Base-by-base conservation (phyloP, 2,113 vertebrate genomes). In the Rhinolophus ferrumequinum region DNA sequence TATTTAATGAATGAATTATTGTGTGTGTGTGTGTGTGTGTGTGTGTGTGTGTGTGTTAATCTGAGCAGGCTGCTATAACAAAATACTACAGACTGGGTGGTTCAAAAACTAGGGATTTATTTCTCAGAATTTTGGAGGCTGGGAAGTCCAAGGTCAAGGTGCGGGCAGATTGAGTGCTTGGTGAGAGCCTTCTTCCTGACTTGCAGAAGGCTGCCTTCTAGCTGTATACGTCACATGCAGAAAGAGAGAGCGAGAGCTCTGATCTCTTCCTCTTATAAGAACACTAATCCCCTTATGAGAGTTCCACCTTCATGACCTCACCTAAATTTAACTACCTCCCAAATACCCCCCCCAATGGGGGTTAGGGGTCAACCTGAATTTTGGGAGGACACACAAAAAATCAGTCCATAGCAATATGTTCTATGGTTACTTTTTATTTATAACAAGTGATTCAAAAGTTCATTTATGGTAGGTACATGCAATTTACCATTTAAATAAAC, bases 401-500 rank as follows among this genome's bases (percentile, higher is more conserved):
- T 75, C 69, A 85, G 22, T 47, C 11, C 47, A 77, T 54, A 44
- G 52, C 41, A 30, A 24, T 81, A 58, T 56, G 30, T 82, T 41
- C 85, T 80, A 75, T 14, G 21, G 35, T 66, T 85, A 69, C 30
- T 92, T 92, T 69, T 41, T 80, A 54, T 76, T 94, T 93, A 64
- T 81, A 75, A 50, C 1, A 44, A 19, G 7, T 62, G 38, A 91
- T 67, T 88, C 19, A 16, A 83, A 94, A 54, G 11, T 60, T 79
- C 13, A 26, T 58, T 92, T 85, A 72, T 89, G 60, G 11, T 56
- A 75, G 69, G 35, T 21, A 52, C 18, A 52, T 70, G 80, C 15
- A 41, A 81, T 89, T 92, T 89, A 77, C 13, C 26, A 35, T 22
- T 81, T 91, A 81, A 91, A 66, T 30, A 91, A 88, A 76, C 26